Percentiles rank a stretch among this genome's conserved stretches.
Conservation (phyloP, 2,113 vertebrate genomes). For the Upupa epops region DNA sequence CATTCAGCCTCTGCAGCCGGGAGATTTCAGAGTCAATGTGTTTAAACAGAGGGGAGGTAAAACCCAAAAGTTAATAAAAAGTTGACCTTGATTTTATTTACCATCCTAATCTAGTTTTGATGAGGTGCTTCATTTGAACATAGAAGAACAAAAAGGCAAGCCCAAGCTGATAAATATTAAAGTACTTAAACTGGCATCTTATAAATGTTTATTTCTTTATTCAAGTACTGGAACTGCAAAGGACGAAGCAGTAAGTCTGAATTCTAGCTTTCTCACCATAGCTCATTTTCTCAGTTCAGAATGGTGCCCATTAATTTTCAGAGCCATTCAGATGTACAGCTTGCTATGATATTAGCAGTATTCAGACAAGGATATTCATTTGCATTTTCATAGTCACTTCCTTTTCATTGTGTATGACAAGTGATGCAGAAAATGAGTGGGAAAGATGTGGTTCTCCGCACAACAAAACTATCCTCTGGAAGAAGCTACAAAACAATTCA, state of each 20-base stretch:
- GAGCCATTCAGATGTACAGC: background rate
- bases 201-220: constrained; percentile 9
- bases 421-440: constrained; percentile 28
- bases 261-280: background rate
- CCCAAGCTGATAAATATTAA: background rate
- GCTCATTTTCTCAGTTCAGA: background rate
- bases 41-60: background rate
- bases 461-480: background rate
- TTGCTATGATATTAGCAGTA: background rate
- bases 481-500: constrained; percentile 5
- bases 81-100: constrained; percentile 55
- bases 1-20: background rate
- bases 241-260: constrained; percentile 22
- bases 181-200: background rate
- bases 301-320: background rate
- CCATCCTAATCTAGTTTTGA: constrained; percentile 36
- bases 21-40: background rate
- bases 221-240: background rate
- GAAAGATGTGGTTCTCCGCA: constrained; percentile 2
- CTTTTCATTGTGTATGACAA: constrained; percentile 23
- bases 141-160: constrained; percentile 20
- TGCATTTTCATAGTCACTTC: constrained; percentile 46
- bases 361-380: background rate
- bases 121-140: constrained; percentile 47
- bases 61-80: constrained; percentile 16